Base-by-base conservation (phyloP, 2,797 vertebrate species). In the Centroberyx gerrardi region DNA sequence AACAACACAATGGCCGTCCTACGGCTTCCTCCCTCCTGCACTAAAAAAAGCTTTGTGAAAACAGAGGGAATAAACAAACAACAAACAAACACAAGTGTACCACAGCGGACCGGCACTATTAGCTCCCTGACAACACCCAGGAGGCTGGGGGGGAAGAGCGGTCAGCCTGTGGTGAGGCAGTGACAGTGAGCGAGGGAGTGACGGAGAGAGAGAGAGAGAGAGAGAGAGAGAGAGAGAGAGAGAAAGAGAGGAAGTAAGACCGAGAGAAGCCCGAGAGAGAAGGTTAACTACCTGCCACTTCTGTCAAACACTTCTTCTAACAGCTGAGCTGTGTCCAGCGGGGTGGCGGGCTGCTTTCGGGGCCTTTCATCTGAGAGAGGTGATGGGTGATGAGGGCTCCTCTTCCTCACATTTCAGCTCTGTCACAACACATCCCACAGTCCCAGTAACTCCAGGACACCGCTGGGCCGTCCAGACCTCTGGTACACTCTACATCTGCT, bases 281-380 rank as follows among this genome's bases (percentile, higher is more conserved):
- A 92, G 93, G 93, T 94, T 92, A 93, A 93, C 88, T 91, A 94
- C 92, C 93, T 93, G 93, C 85, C 89, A 92, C 76, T 89, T 72
- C 91, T 92, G 93, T 93, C 93, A 94, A 91, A 93, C 92, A 93
- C 87, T 87, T 91, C 81, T 76, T 73, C 52, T 74, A 90, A 90
- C 87, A 88, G 90, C 89, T 89, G 90, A 90, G 89, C 72, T 72
- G 76, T 72, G 86, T 90, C 89, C 86, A 73, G 88, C 85, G 68
- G 88, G 81, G 87, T 74, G 86, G 86, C 87, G 60, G 71, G 66
- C 82, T 83, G 87, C 87, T 92, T 85, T 84, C 77, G n/a, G 88
- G 89, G 83, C 85, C 79, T 87, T 92, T 92, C 87, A 91, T 91
- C 82, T 83, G 73, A 38, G 74, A 48, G 87, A 91, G 82, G 92